Base-by-base conservation (phyloP, 2,888 invertebrate species). In the Byasa hedistus region DNA sequence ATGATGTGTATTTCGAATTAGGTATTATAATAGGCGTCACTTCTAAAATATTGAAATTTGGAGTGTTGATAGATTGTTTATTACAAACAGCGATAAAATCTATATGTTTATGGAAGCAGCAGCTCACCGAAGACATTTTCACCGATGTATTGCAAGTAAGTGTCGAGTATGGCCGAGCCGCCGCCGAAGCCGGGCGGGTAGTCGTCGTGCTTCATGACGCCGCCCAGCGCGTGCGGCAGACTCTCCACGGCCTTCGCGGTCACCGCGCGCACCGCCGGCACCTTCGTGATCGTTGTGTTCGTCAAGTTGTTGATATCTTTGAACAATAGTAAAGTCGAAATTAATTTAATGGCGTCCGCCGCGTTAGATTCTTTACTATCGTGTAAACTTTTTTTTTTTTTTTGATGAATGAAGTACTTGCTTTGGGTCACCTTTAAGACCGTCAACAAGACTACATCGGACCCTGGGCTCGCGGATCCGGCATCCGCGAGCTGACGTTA, bases 91-190 rank as follows among this genome's bases (percentile, higher is more conserved):
- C 27, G 27, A 27, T 27, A 27, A 32, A 32, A 32, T 32, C 32
- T 32, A 32, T 7, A 62, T 17, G 7, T 58, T 44, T 23, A 60
- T 48, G 5, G 17, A 55, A 54, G 48, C n/a, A 10, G 23, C 48
- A 39, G 78, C 89, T 92, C 81, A 89, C 95, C 94, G 69, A 95
- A 94, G 61, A 96, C 95, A 79, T 96, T 97, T 82, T 97, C 97
- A 2, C 96, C 96, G 77, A 97, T 96, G 78, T 96, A 95, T 83
- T 97, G 97, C 69, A 97, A 93, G 82, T 97, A 97, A 19, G 97
- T 97, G 84, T 97, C 97, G 69, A 97, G 88, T 66, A 97, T 93
- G 3, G 96, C 96, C 5, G 96, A 96, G 57, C 96, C 94, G 62
- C 95, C 93, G 32, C 95, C 94, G 69, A 95, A 93, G 7, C 94